Base-by-base conservation (phyloP, 2,113 vertebrate genomes). In the Carassius carassius region DNA sequence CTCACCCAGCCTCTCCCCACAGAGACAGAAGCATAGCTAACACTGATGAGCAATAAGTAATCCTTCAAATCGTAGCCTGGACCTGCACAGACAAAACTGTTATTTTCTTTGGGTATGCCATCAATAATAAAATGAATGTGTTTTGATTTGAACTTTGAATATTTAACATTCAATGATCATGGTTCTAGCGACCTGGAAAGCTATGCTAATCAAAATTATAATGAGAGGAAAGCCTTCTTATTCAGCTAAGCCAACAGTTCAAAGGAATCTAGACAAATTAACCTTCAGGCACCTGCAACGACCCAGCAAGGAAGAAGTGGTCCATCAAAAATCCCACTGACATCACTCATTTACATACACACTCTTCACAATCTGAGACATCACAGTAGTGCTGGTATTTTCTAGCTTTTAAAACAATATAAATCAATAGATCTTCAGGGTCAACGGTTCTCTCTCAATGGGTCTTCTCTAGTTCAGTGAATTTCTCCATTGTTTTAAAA, bases 151-250 rank as follows among this genome's bases (percentile, higher is more conserved):
- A 0, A 11, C 5, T 62, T 62, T 78, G 0, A 47, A 65, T 19
- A 29, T 80, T 17, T 80, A 29, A 11, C 37, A 47, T 17, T 91
- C 44, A 47, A 3, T 11, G 41, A 41, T 41, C 90, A 92, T 90
- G 91, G 91, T 91, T 90, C 93, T 91, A 91, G 90, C 88, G 90
- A 92, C 88, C 86, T 88, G 90, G 92, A 90, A 91, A 91, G 86
- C 87, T 78, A 89, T 87, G 87, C 89, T 92, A 92, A 93, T 91
- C 77, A 86, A 91, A 91, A 90, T 75, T 67, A 56, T 83, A 87
- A 88, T 92, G 87, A 91, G 90, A 91, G 86, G 88, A 88, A 86
- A 90, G 85, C 92, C 92, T 92, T 94, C 94, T 93, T 92, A 93
- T 89, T 92, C 78, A 90, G 90, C 92, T 93, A 90, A 89, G 90